Percentiles rank a stretch among this genome's conserved stretches.
Conservation (phyloP, 2,888 invertebrate genomes). For the Eudasyphora cyanicolor region DNA sequence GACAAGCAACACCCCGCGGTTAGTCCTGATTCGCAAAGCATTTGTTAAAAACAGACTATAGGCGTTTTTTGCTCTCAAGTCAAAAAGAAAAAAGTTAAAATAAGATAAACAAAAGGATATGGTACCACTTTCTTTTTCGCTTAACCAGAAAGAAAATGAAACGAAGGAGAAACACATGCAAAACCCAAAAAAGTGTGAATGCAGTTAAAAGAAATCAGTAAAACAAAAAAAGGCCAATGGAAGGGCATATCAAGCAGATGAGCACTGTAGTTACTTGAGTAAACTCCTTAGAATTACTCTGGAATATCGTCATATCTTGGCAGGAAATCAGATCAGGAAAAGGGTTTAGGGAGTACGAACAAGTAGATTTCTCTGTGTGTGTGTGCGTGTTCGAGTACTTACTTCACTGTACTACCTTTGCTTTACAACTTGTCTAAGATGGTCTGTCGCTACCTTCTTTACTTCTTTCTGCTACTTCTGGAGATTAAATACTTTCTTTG, state of each 20-base stretch:
- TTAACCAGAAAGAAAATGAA: not conserved
- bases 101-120: slow-evolving; percentile 48
- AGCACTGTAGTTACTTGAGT: slow-evolving; percentile 28
- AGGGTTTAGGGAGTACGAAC: not conserved
- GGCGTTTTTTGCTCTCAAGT: slow-evolving; percentile 30
- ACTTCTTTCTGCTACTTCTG: not conserved
- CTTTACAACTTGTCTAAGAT: not conserved
- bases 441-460: not conserved
- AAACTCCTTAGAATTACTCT: not conserved
- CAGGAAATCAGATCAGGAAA: slow-evolving; percentile 44
- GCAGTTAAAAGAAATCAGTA: not conserved
- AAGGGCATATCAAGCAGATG: slow-evolving; percentile 49
- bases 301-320: slow-evolving; percentile 9
- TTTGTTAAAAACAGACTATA: slow-evolving; percentile 13
- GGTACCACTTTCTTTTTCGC: not conserved
- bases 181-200: slow-evolving; percentile 31
- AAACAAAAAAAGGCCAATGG: slow-evolving; percentile 21
- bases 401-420: not conserved
- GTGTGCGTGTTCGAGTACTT: slow-evolving; percentile 9
- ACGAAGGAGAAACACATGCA: slow-evolving; percentile 23
- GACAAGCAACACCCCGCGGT: slow-evolving; percentile 64
- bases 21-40: slow-evolving; percentile 38
- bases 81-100: slow-evolving; percentile 39
- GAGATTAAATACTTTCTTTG: not conserved
- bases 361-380: slow-evolving; percentile 3